A percentile compares a stretch with the other conserved stretches of the same genome.
These are phyloP conservation scores for Campopleginae sp. DNA, from an alignment of 2,888 invertebrate species.

Conservation along the genomic window DNA sequence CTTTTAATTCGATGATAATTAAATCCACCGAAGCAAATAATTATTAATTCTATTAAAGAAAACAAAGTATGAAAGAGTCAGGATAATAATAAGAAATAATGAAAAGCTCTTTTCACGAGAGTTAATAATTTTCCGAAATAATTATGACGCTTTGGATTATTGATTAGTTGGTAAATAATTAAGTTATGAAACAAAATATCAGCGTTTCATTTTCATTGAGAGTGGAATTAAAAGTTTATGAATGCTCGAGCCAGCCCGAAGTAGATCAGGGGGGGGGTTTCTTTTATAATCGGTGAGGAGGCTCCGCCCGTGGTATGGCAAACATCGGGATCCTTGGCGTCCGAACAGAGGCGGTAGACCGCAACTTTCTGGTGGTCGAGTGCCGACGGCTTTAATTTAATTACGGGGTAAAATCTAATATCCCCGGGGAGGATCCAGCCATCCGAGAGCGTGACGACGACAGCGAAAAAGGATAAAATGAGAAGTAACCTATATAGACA, in stretches of 20 bases:
- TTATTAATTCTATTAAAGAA: not conserved
- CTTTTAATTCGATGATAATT: too few species aligned
- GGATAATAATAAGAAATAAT: not conserved
- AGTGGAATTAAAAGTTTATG: constrained; percentile 31
- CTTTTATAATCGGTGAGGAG: constrained; percentile 47
- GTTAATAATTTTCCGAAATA: not conserved
- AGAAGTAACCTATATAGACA: constrained; percentile 34
- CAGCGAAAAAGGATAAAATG: constrained; percentile 50
- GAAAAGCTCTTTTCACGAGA: not conserved
- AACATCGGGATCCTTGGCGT: constrained; percentile 53
- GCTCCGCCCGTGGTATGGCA: constrained; percentile 33
- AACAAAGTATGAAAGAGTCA: not conserved
- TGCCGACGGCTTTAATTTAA: constrained; percentile 75
- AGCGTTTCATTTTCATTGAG: constrained; percentile 10
- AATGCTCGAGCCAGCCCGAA: constrained; percentile 24
- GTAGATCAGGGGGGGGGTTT: constrained; percentile 39
- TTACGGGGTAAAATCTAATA: constrained; percentile 76
- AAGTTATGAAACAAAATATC: constrained; percentile 11
- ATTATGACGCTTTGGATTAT: not conserved
- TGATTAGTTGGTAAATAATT: not conserved
- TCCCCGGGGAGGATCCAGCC: constrained; percentile 69
- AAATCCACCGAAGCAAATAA: too few species aligned
- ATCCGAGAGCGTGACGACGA: constrained; percentile 54
- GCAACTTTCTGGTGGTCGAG: constrained; percentile 73
- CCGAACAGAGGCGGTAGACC: constrained; percentile 67